phyloP scores from a whole-genome alignment of 2,888 invertebrate species.

The Syrphus vitripennis region DNA sequence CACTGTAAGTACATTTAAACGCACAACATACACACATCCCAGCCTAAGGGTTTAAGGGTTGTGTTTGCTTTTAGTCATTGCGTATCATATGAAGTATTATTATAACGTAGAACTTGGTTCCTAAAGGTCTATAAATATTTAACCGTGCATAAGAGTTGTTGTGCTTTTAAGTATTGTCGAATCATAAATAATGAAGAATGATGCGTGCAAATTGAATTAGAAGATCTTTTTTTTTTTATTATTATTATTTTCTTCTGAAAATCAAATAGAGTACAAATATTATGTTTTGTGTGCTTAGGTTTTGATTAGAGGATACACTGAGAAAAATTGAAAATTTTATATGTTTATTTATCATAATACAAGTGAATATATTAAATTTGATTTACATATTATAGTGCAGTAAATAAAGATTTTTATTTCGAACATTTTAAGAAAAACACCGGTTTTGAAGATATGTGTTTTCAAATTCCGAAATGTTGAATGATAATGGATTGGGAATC shows the following conservation, averaged over 20 bases:
- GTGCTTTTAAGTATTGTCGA: conserved; percentile 22
- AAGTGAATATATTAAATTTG: too few species aligned
- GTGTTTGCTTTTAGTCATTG: conserved; percentile 11
- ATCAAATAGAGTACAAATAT: neutral
- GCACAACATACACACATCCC: neutral
- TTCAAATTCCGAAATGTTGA: too few species aligned
- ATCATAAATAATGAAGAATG: conserved; percentile 20
- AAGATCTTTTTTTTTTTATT: neutral
- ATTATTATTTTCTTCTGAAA: neutral
- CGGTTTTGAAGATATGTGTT: too few species aligned
- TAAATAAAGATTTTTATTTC: too few species aligned
- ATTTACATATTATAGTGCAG: too few species aligned
- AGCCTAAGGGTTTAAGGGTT: neutral
- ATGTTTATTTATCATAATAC: too few species aligned
- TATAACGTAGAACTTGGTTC: neutral
- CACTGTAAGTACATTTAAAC: neutral
- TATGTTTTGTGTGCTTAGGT: neutral
- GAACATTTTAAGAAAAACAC: too few species aligned
- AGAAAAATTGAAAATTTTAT: neutral
- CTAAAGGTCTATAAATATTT: conserved; percentile 9
- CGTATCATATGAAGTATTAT: neutral
- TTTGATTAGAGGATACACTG: neutral
- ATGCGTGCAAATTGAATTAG: conserved; percentile 25
- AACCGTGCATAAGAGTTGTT: conserved; percentile 19
- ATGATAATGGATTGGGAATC: too few species aligned